Evolutionary conservation across 2,888 invertebrate genomes (phyloP).

Genomic region (Stenodema calcarata): DNA sequence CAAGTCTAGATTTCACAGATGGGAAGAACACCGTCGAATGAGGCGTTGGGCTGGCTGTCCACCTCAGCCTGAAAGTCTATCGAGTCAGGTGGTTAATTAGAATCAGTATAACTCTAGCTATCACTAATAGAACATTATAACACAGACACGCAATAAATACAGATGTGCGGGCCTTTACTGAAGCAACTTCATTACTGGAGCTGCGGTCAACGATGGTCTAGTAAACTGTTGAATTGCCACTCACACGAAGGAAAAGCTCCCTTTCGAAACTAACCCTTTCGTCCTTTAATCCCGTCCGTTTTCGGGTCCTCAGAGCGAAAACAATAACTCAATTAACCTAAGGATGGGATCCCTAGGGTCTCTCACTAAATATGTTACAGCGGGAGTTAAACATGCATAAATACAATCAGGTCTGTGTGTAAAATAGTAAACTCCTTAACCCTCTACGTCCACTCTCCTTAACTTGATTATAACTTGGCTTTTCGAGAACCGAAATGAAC

Average conservation of each 20-base stretch:
- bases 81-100: too few species aligned
- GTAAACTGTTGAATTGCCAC: neutral
- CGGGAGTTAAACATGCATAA: slow-evolving; percentile 25
- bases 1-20: too few species aligned
- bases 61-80: too few species aligned
- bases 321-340: slow-evolving; percentile 16
- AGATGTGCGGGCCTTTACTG: too few species aligned
- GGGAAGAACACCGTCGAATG: too few species aligned
- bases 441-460: neutral
- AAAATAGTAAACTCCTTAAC: neutral
- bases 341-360: neutral
- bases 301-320: neutral
- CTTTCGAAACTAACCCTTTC: neutral
- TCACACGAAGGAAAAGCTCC: neutral
- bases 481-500: neutral
- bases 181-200: too few species aligned
- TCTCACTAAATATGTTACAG: slow-evolving; percentile 17
- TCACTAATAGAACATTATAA: too few species aligned
- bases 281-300: neutral
- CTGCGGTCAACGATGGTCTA: neutral
- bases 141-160: too few species aligned
- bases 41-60: too few species aligned
- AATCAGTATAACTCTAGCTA: too few species aligned
- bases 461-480: slow-evolving; percentile 6
- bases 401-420: slow-evolving; percentile 25